A percentile compares a stretch with the other conserved stretches of the same genome.
phyloP scores from a whole-genome alignment of 2,113 vertebrate species.

The Pedetes capensis region DNA sequence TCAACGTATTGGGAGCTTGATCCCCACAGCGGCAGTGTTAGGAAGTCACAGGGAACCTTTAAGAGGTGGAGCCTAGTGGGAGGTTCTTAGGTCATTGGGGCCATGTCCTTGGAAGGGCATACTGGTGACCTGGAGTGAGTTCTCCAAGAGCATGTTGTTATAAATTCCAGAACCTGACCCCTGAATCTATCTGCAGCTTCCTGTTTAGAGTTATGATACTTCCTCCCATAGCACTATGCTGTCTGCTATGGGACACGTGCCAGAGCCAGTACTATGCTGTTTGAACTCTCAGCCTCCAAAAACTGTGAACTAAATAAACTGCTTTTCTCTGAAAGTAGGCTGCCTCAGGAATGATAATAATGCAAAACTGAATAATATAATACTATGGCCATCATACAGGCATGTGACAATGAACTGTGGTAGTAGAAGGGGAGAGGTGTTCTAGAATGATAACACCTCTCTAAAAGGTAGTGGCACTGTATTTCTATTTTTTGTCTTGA shows the following conservation, averaged over 20 bases:
- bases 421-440: not conserved
- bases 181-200: not conserved
- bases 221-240: not conserved
- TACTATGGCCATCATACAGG: not conserved
- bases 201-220: not conserved
- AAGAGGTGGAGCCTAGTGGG: not conserved
- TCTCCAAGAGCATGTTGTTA: not conserved
- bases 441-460: not conserved
- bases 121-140: not conserved
- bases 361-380: not conserved
- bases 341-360: not conserved
- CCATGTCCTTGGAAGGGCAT: not conserved
- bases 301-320: not conserved
- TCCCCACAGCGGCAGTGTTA: not conserved
- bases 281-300: not conserved
- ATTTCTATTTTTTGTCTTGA: conserved; percentile 12
- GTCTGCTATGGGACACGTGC: too few relatives aligned
- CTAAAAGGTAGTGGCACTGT: not conserved
- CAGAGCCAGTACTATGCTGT: not conserved
- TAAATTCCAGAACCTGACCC: not conserved
- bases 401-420: not conserved
- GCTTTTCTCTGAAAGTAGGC: not conserved
- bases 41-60: not conserved
- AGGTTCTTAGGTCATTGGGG: not conserved
- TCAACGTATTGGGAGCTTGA: not conserved